Base-by-base conservation (phyloP, 2,113 vertebrate species). In the Antennarius striatus region DNA sequence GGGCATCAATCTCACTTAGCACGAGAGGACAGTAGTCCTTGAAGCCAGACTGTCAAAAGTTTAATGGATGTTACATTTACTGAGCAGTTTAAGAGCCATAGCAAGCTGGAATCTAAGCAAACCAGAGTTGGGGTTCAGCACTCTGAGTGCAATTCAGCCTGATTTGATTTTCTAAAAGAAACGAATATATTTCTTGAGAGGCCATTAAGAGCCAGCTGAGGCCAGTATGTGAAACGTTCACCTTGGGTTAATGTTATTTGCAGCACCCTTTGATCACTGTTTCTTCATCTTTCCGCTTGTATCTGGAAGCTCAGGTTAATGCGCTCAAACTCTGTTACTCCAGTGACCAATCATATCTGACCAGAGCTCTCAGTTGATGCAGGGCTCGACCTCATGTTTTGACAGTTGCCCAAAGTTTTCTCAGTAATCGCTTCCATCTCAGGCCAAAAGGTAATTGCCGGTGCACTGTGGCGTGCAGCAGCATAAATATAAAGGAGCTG, bases 1-100 rank as follows among this genome's bases (percentile, higher is more conserved):
- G 56, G 80, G 80, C 88, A 87, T 91, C 88, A 81, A 78, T 91
- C 87, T 86, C 79, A 71, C 79, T 93, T 91, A 87, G 80, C 80
- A 45, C 71, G 77, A 84, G 80, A 59, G 71, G 77, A 75, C 85
- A 79, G 77, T 64, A 80, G 75, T 75, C 82, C 83, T 84, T 68
- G 71, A 77, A 87, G 85, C 81, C 79, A 78, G 65, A 77, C 82
- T 85, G 81, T 81, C 82, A 73, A 68, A 86, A 79, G 86, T 89
- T 82, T 86, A 91, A 90, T 88, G 75, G 75, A 75, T 89, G 88
- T 88, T 85, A 88, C 80, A 77, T 89, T 74, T 73, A 79, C 77
- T 3, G 42, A 43, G 42, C 42, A 11, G 42, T 9, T 11, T 84
- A 77, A 86, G 83, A 86, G 61, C 75, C 52, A 45, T 67, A 40